These are phyloP conservation scores for Drosophila affinis DNA, from an alignment of 2,888 invertebrate genomes.

Conservation along the genomic window DNA sequence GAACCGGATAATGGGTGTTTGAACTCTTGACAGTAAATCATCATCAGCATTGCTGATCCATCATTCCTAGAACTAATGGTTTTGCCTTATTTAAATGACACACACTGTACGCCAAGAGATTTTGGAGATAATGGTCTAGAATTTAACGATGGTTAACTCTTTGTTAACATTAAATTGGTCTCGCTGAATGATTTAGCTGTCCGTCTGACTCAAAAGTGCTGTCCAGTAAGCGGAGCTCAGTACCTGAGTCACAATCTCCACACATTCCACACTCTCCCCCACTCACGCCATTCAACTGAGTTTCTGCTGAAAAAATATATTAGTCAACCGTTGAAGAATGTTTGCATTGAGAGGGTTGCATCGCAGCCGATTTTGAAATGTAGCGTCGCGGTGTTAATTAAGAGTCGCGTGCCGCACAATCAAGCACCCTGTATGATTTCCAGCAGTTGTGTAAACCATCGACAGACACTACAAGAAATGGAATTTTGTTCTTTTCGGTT, in stretches of 20 bases:
- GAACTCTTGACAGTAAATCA: not conserved
- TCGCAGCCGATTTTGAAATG: slow-evolving; percentile 49
- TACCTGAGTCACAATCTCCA: not conserved
- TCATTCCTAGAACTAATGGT: not conserved
- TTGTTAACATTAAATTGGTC: slow-evolving; percentile 32
- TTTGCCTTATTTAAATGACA: not conserved
- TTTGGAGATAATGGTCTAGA: slow-evolving; percentile 2
- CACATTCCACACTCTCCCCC: slow-evolving; percentile 5
- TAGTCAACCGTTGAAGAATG: slow-evolving; percentile 58
- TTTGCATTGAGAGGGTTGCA: not conserved
- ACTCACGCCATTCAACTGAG: not conserved
- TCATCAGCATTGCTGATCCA: not conserved
- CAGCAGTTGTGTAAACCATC: slow-evolving; percentile 41
- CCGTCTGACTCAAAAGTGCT: slow-evolving; percentile 7
- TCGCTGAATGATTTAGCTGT: slow-evolving; percentile 39
- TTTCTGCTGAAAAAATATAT: slow-evolving; percentile 45
- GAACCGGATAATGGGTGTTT: not conserved
- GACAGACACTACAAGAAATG: slow-evolving; percentile 25
- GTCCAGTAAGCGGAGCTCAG: not conserved
- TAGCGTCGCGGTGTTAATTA: slow-evolving; percentile 64
- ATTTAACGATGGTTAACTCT: not conserved
- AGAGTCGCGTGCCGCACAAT: slow-evolving; percentile 54
- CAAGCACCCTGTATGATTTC: slow-evolving; percentile 62
- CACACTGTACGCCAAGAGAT: slow-evolving; percentile 7
- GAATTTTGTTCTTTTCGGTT: slow-evolving; percentile 35